Conservation (phyloP, 2,888 invertebrate genomes). For the Pemphredon lugubris region DNA sequence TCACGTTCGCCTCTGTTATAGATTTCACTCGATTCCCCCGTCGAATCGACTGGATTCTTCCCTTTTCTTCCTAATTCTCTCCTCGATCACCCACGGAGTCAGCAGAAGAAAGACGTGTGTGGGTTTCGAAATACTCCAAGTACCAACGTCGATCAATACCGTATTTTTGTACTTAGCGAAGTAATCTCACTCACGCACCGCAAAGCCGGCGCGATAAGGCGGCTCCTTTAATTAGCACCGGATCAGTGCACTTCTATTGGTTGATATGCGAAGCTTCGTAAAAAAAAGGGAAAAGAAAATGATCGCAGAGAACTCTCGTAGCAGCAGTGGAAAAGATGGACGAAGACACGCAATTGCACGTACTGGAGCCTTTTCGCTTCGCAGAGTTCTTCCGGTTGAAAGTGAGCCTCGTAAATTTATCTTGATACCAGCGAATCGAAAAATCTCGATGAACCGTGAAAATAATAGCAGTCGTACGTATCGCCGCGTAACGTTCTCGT, state of each 20-base stretch:
- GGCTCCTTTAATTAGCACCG: slow-evolving; percentile 33
- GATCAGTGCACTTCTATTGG: slow-evolving; percentile 1
- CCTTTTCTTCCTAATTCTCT: no score
- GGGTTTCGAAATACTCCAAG: no score
- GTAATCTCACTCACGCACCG: neutral
- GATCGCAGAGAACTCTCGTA: slow-evolving; percentile 20
- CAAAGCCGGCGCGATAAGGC: slow-evolving; percentile 19
- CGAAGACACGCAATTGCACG: slow-evolving; percentile 51
- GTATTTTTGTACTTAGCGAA: neutral
- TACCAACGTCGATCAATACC: slow-evolving; percentile 11
- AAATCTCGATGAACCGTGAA: slow-evolving; percentile 57
- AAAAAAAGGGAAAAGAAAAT: slow-evolving; percentile 12
- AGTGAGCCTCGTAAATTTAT: slow-evolving; percentile 60
- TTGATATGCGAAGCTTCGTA: slow-evolving; percentile 15
- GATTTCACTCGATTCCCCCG: no score
- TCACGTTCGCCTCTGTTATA: no score
- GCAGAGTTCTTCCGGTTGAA: slow-evolving; percentile 54
- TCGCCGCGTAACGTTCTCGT: slow-evolving; percentile 11
- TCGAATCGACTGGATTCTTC: no score
- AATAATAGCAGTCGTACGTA: slow-evolving; percentile 21
- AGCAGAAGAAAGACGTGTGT: no score
- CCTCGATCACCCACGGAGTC: no score
- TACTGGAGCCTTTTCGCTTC: slow-evolving; percentile 28
- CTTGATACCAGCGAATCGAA: slow-evolving; percentile 57
- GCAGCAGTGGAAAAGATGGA: slow-evolving; percentile 44